phyloP scores from a whole-genome alignment of 2,113 vertebrate species.

The Scophthalmus maximus region DNA sequence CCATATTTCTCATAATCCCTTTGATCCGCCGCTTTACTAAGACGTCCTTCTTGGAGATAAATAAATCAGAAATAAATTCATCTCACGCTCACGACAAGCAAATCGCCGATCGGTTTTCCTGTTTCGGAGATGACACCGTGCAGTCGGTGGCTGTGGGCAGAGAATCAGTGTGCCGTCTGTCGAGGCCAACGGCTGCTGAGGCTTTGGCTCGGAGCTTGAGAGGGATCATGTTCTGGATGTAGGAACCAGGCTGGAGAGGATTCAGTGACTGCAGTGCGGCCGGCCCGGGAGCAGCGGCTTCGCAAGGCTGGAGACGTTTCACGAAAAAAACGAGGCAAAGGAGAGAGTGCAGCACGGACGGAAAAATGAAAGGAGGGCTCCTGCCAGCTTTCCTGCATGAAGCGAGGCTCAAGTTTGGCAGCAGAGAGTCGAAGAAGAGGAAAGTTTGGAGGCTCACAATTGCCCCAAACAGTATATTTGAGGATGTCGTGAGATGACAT shows the following conservation, averaged over 20 bases:
- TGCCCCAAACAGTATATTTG: slow-evolving; percentile 36
- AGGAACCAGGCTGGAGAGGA: slow-evolving; percentile 49
- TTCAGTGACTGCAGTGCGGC: slow-evolving; percentile 46
- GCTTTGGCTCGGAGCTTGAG: slow-evolving; percentile 58
- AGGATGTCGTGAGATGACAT: slow-evolving; percentile 37
- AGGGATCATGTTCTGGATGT: slow-evolving; percentile 64
- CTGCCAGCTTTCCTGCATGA: slow-evolving; percentile 65
- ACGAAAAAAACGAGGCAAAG: slow-evolving; percentile 66
- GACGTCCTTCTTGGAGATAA: slow-evolving; percentile 26
- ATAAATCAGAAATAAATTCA: slow-evolving; percentile 17
- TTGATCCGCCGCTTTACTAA: slow-evolving; percentile 14
- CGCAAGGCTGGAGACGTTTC: slow-evolving; percentile 51
- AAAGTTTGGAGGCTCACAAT: slow-evolving; percentile 58
- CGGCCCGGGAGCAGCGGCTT: slow-evolving; percentile 43
- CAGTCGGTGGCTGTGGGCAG: slow-evolving; percentile 34
- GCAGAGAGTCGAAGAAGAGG: slow-evolving; percentile 34
- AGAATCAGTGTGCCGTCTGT: slow-evolving; percentile 32
- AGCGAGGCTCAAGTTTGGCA: slow-evolving; percentile 61
- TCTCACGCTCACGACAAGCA: slow-evolving; percentile 32
- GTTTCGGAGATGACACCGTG: slow-evolving; percentile 5
- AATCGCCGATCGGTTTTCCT: too few species aligned
- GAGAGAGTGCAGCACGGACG: slow-evolving; percentile 40
- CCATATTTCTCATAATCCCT: slow-evolving; percentile 26
- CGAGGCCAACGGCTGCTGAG: slow-evolving; percentile 56
- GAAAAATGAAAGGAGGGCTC: slow-evolving; percentile 61